Base-by-base conservation (phyloP, 2,113 vertebrate species). In the Percina caprodes region DNA sequence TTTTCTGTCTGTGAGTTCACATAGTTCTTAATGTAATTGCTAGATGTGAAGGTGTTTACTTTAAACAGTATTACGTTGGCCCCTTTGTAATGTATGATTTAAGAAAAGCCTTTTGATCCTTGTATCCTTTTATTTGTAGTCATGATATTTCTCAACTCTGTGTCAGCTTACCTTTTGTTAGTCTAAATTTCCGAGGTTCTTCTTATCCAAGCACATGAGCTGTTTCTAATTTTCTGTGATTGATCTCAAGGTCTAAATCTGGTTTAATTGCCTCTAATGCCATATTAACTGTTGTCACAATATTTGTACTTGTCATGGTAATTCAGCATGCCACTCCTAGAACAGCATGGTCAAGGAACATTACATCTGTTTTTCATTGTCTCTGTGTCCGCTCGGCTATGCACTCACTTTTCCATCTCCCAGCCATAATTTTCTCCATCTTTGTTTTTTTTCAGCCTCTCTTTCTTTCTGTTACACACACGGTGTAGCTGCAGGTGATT, bases 251-350 rank as follows among this genome's bases (percentile, higher is more conserved):
- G 78, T 83, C 80, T 81, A 86, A 92, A 91, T 88, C 91, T 16
- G 21, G 89, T 93, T 93, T 94, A 94, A 94, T 94, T 92, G 91
- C 77, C 79, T 89, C 70, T 94, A 95, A 94, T 93, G 90, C 88
- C 86, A 23, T 68, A 91, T 94, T 94, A 95, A 93, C 89, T 87
- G 83, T 90, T 93, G 93, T 94, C 92, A 94, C 94, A 95, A 94
- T 94, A 94, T 95, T 95, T 94, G 75, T 75, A 81, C 89, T 88
- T 92, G 92, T 94, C 94, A 92, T 69, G 82, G 86, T 83, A 84
- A 92, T 92, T 92, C 86, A 86, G 68, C 85, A 60, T 56, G 76
- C 91, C 85, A 63, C 91, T 91, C 77, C 55, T n/a, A 70, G 69
- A 86, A 89, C 63, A 55, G 54, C 84, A 52, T 30, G 81, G 84